Evolutionary conservation across 2,797 vertebrate genomes (phyloP), one percentile per base, ranked within the genome.

Genomic region (Crypturellus tataupa): DNA sequence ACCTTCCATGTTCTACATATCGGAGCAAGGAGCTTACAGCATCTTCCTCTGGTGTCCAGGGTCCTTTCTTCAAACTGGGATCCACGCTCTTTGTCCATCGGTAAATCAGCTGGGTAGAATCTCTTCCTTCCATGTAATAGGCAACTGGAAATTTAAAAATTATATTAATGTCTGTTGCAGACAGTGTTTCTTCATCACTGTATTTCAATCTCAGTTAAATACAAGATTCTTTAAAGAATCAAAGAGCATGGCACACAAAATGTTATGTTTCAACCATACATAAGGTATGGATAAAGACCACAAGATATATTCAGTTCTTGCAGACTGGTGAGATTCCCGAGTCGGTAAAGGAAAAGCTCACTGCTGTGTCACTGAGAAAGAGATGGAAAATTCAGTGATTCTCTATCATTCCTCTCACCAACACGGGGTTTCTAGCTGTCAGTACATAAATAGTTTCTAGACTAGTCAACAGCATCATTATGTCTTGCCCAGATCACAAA

Each of bases 71-170:
- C 90, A 99, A 83, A n/a, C 59, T 96, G 2, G 99, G 99, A 88
- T 99, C 98, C 76, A 99, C 93, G 3, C 98, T 98, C 89, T 98
- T 98, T 12, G 97, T 98, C 99, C 99, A 99, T 6, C 99, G 98
- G 92, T 99, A 98, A 86, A 98, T 96, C 71, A 99, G 97, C 96
- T 99, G 99, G 85, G 97, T 49, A 3, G 98, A 97, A 78, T 99
- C 98, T 46, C 99, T 98, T 4, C 98, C 99, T 60, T 99, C 98
- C 98, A 99, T 99, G 96, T 99, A 99, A 97, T 99, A 99, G 27
- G 98, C 98, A 47, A 99, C 99, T 99, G 58, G 6, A 93, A 94
- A 91, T 3, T 0, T 40, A 78, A 87, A 85, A 6, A 3, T 53
- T 15, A 20, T 21, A 42, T 81, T 42, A 33, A 56, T 67, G 15